Conservation (phyloP, 2,888 invertebrate species). For the Polydrusus pterygomalis region DNA sequence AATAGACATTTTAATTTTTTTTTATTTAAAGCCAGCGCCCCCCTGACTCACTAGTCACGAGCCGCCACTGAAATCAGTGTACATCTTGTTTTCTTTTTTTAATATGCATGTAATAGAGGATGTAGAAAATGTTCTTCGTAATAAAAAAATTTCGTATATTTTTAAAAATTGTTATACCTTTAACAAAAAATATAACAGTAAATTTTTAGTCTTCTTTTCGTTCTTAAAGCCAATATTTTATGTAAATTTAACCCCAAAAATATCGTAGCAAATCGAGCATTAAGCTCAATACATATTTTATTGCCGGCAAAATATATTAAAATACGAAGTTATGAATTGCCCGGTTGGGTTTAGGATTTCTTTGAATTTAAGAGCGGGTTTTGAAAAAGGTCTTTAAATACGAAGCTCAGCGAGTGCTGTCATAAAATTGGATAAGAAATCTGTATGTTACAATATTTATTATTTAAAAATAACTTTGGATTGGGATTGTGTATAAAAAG, state of each 20-base stretch:
- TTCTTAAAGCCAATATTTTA: neutral
- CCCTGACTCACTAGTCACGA: too few species aligned
- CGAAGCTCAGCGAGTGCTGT: slow-evolving; percentile 27
- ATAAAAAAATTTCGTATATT: too few species aligned
- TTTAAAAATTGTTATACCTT: too few species aligned
- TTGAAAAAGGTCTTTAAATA: slow-evolving; percentile 29
- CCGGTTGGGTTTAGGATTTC: slow-evolving; percentile 22
- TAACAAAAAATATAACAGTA: too few species aligned
- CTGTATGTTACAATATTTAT: slow-evolving; percentile 34
- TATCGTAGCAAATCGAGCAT: slow-evolving; percentile 32
- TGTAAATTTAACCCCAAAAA: neutral
- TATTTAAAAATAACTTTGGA: slow-evolving; percentile 22
- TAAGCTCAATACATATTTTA: slow-evolving; percentile 40
- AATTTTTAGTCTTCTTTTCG: too few species aligned
- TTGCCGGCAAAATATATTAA: slow-evolving; percentile 39
- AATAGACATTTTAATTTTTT: too few species aligned
- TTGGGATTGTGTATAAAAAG: slow-evolving; percentile 8
- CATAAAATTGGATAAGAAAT: slow-evolving; percentile 34
- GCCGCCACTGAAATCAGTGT: too few species aligned
- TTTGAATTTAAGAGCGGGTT: slow-evolving; percentile 30
- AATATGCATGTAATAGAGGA: too few species aligned
- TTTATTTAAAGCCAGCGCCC: too few species aligned
- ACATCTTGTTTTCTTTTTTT: too few species aligned
- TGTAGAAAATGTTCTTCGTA: too few species aligned
- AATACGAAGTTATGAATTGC: slow-evolving; percentile 35